These are phyloP conservation scores for Atrichornis clamosus DNA, from an alignment of 2,113 vertebrate genomes.

Conservation along the genomic window DNA sequence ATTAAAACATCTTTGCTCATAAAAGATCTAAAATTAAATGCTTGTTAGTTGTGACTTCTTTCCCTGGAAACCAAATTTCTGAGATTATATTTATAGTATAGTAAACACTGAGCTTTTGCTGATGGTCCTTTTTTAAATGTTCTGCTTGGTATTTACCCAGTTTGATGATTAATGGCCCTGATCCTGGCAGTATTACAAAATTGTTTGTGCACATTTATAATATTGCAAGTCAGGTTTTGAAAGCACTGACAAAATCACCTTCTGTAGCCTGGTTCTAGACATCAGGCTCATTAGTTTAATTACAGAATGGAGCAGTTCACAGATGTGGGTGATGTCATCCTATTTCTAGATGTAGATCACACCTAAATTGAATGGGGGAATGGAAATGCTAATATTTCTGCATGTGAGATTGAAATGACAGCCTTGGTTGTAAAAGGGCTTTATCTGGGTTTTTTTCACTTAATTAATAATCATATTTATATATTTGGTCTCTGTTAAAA, in stretches of 20 bases:
- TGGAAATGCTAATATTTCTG: background rate
- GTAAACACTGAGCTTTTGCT: background rate
- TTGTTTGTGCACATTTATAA: background rate
- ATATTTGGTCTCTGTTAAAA: background rate
- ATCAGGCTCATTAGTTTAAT: background rate
- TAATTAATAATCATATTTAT: background rate
- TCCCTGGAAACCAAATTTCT: background rate
- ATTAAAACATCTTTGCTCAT: slow-evolving; percentile 45
- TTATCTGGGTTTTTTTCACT: background rate
- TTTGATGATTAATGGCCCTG: background rate
- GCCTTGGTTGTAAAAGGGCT: background rate
- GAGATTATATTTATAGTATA: background rate
- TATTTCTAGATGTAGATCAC: background rate
- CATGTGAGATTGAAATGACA: background rate
- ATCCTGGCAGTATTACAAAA: no score
- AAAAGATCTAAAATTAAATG: background rate
- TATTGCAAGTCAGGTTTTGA: background rate
- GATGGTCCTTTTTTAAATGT: background rate
- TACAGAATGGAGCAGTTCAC: background rate
- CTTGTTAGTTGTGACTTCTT: background rate
- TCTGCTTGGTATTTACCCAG: no score
- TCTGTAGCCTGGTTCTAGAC: background rate
- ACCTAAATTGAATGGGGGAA: background rate
- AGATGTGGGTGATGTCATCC: background rate
- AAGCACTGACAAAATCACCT: background rate